Evolutionary conservation across 2,888 invertebrate species (phyloP).

Genomic region (Pherbina coryleti): DNA sequence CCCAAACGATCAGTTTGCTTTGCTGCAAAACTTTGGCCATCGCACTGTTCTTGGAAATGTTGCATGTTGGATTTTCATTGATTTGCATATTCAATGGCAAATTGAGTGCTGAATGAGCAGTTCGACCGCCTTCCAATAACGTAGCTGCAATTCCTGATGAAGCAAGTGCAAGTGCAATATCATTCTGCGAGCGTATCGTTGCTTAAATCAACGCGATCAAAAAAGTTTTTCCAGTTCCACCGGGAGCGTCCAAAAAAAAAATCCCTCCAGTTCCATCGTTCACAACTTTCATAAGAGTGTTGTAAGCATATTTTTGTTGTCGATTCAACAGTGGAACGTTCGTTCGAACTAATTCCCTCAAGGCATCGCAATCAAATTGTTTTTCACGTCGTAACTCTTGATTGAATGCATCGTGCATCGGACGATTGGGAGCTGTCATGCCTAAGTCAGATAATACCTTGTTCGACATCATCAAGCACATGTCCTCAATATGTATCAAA

Average conservation of each 20-base stretch:
- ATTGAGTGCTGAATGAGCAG: slow-evolving; percentile 37
- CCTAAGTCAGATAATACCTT: slow-evolving; percentile 39
- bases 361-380: slow-evolving; percentile 35
- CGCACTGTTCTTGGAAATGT: neutral
- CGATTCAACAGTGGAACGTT: slow-evolving; percentile 38
- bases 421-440: slow-evolving; percentile 40
- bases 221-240: slow-evolving; percentile 28
- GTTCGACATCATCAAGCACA: slow-evolving; percentile 41
- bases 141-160: slow-evolving; percentile 43
- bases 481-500: slow-evolving; percentile 40
- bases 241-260: slow-evolving; percentile 36
- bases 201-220: slow-evolving; percentile 18
- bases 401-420: slow-evolving; percentile 40
- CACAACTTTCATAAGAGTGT: slow-evolving; percentile 30
- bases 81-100: slow-evolving; percentile 30
- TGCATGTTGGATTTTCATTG: slow-evolving; percentile 4
- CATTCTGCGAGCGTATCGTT: neutral
- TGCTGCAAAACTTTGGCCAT: slow-evolving; percentile 23
- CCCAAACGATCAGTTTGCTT: slow-evolving; percentile 42
- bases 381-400: slow-evolving; percentile 38
- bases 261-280: slow-evolving; percentile 33
- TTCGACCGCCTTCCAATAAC: slow-evolving; percentile 38
- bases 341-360: slow-evolving; percentile 35
- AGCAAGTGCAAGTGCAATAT: slow-evolving; percentile 37
- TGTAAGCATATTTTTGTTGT: slow-evolving; percentile 37